A percentile compares a stretch with the other conserved stretches of the same genome.
These are phyloP conservation scores for Cyclina sinensis DNA, from an alignment of 1,140 invertebrate species.

Conservation along the genomic window DNA sequence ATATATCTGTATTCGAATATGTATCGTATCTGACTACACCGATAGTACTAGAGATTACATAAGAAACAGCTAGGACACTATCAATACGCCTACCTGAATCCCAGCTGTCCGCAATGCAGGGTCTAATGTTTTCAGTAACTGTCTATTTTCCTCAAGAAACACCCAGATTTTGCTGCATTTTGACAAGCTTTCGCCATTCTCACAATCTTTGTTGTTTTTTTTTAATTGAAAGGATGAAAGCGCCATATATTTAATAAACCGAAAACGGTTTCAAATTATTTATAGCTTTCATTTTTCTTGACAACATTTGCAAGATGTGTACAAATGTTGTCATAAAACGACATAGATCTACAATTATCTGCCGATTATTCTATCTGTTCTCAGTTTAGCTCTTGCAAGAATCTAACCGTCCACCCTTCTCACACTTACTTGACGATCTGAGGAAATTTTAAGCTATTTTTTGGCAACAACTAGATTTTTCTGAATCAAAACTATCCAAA, in stretches of 20 bases:
- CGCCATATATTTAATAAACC: not conserved
- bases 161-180: not conserved
- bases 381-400: too few relatives aligned
- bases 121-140: not conserved
- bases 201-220: not conserved
- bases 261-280: too few relatives aligned
- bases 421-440: too few relatives aligned
- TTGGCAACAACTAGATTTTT: too few relatives aligned
- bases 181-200: slow-evolving; percentile 21
- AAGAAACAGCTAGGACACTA: slow-evolving; percentile 14
- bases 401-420: too few relatives aligned
- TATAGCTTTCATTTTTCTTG: too few relatives aligned
- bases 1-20: not conserved
- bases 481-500: too few relatives aligned
- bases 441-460: too few relatives aligned
- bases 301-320: too few relatives aligned
- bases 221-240: not conserved
- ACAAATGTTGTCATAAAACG: too few relatives aligned
- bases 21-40: not conserved
- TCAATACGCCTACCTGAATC: slow-evolving; percentile 76
- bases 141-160: not conserved
- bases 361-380: too few relatives aligned
- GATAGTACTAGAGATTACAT: not conserved
- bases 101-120: slow-evolving; percentile 63
- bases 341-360: too few relatives aligned